These are phyloP conservation scores for Coturnix japonica DNA, from an alignment of 2,113 vertebrate genomes.

Conservation along the genomic window DNA sequence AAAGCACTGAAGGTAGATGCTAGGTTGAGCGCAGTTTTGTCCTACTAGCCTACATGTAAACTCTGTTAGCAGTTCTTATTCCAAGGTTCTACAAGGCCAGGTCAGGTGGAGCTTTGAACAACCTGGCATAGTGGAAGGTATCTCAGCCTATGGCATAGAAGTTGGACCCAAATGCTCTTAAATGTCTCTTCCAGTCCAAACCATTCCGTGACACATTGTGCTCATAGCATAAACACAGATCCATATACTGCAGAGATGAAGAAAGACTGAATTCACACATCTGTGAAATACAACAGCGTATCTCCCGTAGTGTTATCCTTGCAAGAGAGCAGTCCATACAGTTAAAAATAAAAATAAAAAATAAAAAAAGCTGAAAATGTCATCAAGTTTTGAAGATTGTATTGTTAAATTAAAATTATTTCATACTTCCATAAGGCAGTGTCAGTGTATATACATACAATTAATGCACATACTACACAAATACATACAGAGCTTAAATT, in stretches of 20 bases:
- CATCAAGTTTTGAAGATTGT: neutral
- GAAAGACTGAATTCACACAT: neutral
- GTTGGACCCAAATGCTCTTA: neutral
- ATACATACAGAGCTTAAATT: neutral
- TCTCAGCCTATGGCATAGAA: neutral
- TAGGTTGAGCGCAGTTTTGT: neutral
- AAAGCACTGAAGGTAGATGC: neutral
- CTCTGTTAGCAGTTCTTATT: neutral
- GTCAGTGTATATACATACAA: neutral
- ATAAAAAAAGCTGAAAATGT: neutral
- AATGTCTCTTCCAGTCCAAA: neutral
- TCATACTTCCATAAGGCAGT: neutral
- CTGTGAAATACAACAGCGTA: neutral
- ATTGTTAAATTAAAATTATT: neutral
- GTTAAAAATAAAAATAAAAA: neutral
- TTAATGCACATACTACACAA: neutral
- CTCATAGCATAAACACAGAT: neutral
- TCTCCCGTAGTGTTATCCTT: neutral
- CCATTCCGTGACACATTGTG: neutral
- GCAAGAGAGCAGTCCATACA: neutral
- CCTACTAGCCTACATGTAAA: neutral
- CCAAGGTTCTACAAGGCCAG: neutral
- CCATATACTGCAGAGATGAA: neutral
- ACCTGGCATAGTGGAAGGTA: neutral
- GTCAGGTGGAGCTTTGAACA: neutral